A percentile compares a stretch with the other conserved stretches of the same genome.
These are phyloP conservation scores for Lepidocolaptes lacrymiger DNA, from an alignment of 2,797 vertebrate genomes.

Conservation along the genomic window DNA sequence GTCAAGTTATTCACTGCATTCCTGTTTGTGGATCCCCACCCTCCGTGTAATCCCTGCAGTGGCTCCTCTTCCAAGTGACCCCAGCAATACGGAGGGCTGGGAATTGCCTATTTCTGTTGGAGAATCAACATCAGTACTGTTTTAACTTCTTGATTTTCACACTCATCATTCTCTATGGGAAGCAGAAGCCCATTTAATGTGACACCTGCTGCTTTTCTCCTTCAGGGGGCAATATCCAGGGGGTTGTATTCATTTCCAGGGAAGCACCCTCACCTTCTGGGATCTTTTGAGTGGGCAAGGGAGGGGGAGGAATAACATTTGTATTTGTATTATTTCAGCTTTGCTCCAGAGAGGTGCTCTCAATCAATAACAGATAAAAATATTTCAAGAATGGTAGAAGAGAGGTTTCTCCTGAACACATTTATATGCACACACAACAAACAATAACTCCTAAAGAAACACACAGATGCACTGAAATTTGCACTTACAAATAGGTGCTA, in stretches of 20 bases:
- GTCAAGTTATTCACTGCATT: conserved; percentile 26
- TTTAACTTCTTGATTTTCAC: background rate
- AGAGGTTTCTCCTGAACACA: background rate
- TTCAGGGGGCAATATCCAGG: background rate
- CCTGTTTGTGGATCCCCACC: conserved; percentile 3
- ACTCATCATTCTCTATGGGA: background rate
- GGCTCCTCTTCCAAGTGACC: background rate
- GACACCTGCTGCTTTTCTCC: background rate
- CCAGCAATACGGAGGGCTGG: background rate
- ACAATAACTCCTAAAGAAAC: background rate
- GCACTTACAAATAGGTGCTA: background rate
- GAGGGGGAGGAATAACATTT: background rate
- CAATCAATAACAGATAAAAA: background rate
- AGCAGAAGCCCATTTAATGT: background rate
- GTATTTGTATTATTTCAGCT: background rate
- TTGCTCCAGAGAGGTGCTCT: background rate
- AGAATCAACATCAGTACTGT: background rate
- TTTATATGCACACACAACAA: fast-evolving
- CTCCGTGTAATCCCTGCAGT: background rate
- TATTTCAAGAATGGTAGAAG: background rate
- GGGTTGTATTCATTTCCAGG: background rate
- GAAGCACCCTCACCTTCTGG: background rate
- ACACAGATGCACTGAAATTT: background rate
- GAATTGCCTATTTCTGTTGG: background rate
- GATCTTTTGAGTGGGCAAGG: background rate